phyloP scores from a whole-genome alignment of 2,797 vertebrate genomes.

The Lates japonicus region DNA sequence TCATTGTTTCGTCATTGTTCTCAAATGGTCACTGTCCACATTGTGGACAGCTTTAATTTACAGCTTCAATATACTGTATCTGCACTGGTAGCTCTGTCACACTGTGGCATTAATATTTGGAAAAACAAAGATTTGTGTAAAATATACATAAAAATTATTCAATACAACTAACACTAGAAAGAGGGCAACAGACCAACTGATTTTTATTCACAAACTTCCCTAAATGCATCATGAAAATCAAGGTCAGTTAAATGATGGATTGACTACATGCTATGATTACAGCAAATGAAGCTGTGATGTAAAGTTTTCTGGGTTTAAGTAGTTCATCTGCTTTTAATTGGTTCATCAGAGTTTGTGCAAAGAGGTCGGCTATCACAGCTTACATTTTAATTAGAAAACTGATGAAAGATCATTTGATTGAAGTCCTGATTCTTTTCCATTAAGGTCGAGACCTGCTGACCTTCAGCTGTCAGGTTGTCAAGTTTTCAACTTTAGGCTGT shows the following conservation, averaged over 20 bases:
- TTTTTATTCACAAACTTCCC: background rate
- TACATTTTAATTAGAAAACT: slow-evolving; percentile 46
- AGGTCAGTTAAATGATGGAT: slow-evolving; percentile 10
- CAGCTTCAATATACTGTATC: background rate
- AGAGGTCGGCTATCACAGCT: slow-evolving; percentile 1
- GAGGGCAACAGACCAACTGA: background rate
- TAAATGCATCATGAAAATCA: background rate
- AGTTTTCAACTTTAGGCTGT: background rate
- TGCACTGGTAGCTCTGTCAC: slow-evolving; percentile 5
- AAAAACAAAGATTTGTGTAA: slow-evolving; percentile 8
- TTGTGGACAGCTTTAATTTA: background rate
- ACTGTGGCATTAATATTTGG: background rate
- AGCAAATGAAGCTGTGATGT: slow-evolving; percentile 24
- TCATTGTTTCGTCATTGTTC: background rate
- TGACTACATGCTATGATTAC: background rate
- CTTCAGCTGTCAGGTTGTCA: background rate
- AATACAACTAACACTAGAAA: slow-evolving; percentile 1
- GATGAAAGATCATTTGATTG: slow-evolving; percentile 28
- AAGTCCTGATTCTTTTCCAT: slow-evolving; percentile 21
- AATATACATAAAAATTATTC: background rate
- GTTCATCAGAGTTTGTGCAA: slow-evolving; percentile 30
- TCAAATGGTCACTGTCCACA: background rate
- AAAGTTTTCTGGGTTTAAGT: slow-evolving; percentile 29
- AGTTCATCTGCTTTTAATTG: slow-evolving; percentile 44
- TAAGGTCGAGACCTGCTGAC: slow-evolving; percentile 18